Base-by-base conservation (phyloP, 2,888 invertebrate genomes). In the Phanerotoma sp. region DNA sequence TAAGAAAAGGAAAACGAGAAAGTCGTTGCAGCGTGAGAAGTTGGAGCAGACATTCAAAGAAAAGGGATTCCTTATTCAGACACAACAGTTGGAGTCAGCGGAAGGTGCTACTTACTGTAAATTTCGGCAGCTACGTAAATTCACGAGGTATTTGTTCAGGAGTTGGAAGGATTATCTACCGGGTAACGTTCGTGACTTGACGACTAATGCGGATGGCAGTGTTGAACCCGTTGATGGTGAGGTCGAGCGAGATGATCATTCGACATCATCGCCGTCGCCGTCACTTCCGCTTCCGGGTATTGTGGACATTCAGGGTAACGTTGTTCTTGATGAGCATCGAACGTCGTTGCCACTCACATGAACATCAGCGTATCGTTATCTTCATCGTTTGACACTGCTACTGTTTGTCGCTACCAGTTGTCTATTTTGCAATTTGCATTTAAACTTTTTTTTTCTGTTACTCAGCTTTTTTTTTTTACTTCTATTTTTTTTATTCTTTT, bases 101-200 rank as follows among this genome's bases (percentile, higher is more conserved):
- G 94, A 95, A 72, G 94, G 94, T 0, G 93, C 94, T 0, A 94
- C 94, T 0, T 95, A 94, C 70, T 95, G 95, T 77, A 95, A 95
- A 75, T 95, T 95, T 73, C 79, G 94, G 42, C 94, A 95, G 72
- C 79, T 95, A 21, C 82, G 93, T 61, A 95, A 95, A 75, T 94
- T 95, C 71, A 95, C 95, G 0, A 82, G 94, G 48, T 95, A 95
- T 73, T 79, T 95, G 60, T 93, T 94, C 69, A 83, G 94, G 66
- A 93, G 93, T 72, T 95, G 94, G 94, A 93, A 93, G 77, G 93
- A 94, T 72, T 93, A 95, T 73, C 81, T 95, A 32, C 93, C 93
- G 0, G 92, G 91, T 0, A 88, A 88, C 58, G 78, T 88, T 54
- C 79, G 73, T 16, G 77, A 77, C 45, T 57, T 77, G 41, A 71